Evolutionary conservation across 1,140 invertebrate genomes (phyloP), one percentile per base, ranked within the genome.

Genomic region (Cydia fagiglandana): DNA sequence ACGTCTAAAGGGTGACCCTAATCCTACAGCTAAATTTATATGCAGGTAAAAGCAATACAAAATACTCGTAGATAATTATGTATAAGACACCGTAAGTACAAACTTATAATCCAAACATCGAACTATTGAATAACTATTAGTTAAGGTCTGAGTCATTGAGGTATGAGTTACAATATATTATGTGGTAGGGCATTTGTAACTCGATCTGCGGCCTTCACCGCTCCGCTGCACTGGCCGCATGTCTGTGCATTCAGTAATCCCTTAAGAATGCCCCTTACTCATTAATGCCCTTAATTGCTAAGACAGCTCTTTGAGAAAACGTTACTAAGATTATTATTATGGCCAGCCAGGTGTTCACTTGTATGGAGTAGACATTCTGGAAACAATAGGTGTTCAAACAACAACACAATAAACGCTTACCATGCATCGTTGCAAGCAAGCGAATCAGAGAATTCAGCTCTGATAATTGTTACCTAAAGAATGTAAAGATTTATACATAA

Each of bases 191-290:
- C 56, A 45, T 66, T 61, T 20, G 82, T 80, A 84, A 82, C 78
- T 73, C 75, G 80, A 82, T 77, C 64, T 64, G 74, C 77, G 79
- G 79, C 83, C 83, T 83, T 83, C 80, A 76, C 76, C 79, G 80
- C 78, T 77, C 78, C 78, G 77, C 78, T 81, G 79, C 78, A 75
- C 78, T 81, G 79, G 66, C 74, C 76, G 78, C 77, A 75, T 80
- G 80, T 79, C 79, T 78, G 75, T 83, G 83, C 81, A 83, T 81
- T 79, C 80, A 83, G 79, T 81, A 80, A 75, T 73, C 81, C 76
- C 77, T 81, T 76, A 73, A 79, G 74, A 80, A 77, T 79, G 74
- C 77, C 77, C 74, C 76, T 80, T 73, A 73, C 73, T 24, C 73
- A 50, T 17, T 38, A 61, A 41, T 73, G 73, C 47, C 73, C 73